These are phyloP conservation scores for Prunella fulvescens DNA, from an alignment of 2,113 vertebrate species.

Conservation along the genomic window DNA sequence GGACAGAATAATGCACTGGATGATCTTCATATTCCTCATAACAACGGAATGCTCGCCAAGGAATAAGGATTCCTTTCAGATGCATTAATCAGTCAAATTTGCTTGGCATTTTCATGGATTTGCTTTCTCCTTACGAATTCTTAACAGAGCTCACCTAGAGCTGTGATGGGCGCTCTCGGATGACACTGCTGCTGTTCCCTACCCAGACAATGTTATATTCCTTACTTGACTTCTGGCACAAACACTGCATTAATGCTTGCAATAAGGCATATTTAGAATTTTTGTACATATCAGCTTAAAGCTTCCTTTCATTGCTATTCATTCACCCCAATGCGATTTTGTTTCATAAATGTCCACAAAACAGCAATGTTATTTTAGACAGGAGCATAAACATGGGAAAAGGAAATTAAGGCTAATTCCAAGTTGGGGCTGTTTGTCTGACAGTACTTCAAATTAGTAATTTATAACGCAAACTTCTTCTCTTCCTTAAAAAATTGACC, in stretches of 20 bases:
- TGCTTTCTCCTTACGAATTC: background rate
- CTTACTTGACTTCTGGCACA: background rate
- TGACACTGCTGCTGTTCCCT: background rate
- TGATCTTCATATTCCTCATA: constrained; percentile 20
- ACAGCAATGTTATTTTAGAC: background rate
- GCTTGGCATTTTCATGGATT: background rate
- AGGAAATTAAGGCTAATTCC: background rate
- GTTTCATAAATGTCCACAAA: background rate
- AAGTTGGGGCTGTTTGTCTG: background rate
- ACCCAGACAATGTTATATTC: background rate
- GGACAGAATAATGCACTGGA: background rate
- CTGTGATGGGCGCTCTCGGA: background rate
- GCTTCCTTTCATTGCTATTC: background rate
- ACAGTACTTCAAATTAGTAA: background rate
- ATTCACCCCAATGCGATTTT: background rate
- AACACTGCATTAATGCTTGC: background rate
- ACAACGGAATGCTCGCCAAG: background rate
- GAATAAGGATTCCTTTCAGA: background rate
- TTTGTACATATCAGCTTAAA: background rate
- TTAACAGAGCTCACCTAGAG: background rate
- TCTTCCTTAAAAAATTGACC: background rate
- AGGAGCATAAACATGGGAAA: background rate
- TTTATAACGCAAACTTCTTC: background rate
- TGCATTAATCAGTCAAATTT: constrained; percentile 5
- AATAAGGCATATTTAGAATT: background rate